Base-by-base conservation (phyloP, 2,113 vertebrate species). In the Erpornis zantholeuca region DNA sequence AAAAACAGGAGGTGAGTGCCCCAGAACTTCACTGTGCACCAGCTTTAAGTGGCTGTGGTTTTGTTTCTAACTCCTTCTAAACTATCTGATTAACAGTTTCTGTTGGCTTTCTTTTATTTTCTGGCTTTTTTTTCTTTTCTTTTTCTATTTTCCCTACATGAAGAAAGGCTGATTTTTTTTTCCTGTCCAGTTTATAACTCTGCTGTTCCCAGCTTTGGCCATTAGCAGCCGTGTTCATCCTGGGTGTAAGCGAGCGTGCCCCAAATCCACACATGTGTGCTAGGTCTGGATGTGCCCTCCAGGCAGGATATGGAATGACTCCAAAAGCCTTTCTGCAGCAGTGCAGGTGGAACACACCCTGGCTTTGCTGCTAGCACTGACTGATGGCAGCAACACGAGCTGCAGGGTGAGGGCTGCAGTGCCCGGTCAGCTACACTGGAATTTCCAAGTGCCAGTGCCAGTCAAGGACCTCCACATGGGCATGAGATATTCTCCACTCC, bases 191-290 rank as follows among this genome's bases (percentile, higher is more conserved):
- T 82, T 27, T 53, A 20, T 82, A 53, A 27, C 50, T 56, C 24
- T 57, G 24, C 35, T 35, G 7, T 42, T 81, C 35, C 68, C 56
- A 73, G 68, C 80, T 77, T 53, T 52, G 23, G 36, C 73, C 2
- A 0, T 47, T 19, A 9, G 38, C 6, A 7, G 31, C 54, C 3
- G 0, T 17, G 38, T 15, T 27, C 25, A 4, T 10, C 23, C 53
- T 2, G 2, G 5, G 15, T 35, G 60, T 27, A 2, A 63, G 45
- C 0, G 0, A 38, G 21, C 0, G 11, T 22, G 56, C 60, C 71
- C 76, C 3, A 4, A 47, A 47, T 20, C 68, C 38, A 0, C 0
- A 3, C 38, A 44, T 8, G 1, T 0, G 0, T 70, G 56, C 91
- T 72, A 28, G 71, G 21, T 21, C 59, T 36, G 52, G 20, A 19